Evolutionary conservation across 1,140 invertebrate species (phyloP).

Genomic region (Drosophila sechellia): DNA sequence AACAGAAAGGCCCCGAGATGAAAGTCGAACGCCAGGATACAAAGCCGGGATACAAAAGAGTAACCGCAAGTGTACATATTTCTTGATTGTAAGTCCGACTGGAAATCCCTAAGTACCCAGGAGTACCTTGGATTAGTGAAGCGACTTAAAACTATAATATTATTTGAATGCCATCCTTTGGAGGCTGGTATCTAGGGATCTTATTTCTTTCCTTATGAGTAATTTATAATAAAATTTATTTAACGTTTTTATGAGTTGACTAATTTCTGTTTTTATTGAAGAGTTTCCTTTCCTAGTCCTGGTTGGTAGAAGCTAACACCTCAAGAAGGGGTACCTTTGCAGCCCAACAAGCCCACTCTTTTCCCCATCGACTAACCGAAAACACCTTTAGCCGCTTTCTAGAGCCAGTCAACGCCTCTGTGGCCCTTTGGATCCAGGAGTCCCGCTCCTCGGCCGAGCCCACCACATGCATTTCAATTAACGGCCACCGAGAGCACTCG

Average conservation of each 20-base stretch:
- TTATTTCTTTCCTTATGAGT: too few relatives aligned
- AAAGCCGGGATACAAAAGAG: constrained; percentile 28
- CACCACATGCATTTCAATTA: constrained; percentile 79
- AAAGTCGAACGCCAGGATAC: constrained; percentile 19
- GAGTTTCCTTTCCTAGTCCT: too few relatives aligned
- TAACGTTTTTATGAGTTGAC: too few relatives aligned
- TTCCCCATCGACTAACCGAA: constrained; percentile 20
- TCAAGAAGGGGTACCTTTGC: constrained; percentile 4
- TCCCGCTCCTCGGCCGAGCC: background rate
- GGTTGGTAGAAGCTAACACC: too few relatives aligned
- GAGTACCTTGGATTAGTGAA: background rate
- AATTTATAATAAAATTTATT: too few relatives aligned
- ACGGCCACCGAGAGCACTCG: constrained; percentile 73
- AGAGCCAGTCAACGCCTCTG: constrained; percentile 44
- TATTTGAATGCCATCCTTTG: too few relatives aligned
- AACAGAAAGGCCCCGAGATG: constrained; percentile 37
- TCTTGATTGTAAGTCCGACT: constrained; percentile 19
- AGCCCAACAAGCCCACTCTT: background rate
- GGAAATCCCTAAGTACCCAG: background rate
- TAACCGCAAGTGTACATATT: constrained; percentile 19
- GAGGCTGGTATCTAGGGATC: too few relatives aligned
- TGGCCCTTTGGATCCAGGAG: constrained; percentile 14
- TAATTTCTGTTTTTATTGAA: too few relatives aligned
- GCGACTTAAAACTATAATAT: background rate
- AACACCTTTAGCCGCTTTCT: constrained; percentile 60